Evolutionary conservation across 2,113 vertebrate species (phyloP), one percentile per base, ranked within the genome.

Genomic region (Bos javanicus): DNA sequence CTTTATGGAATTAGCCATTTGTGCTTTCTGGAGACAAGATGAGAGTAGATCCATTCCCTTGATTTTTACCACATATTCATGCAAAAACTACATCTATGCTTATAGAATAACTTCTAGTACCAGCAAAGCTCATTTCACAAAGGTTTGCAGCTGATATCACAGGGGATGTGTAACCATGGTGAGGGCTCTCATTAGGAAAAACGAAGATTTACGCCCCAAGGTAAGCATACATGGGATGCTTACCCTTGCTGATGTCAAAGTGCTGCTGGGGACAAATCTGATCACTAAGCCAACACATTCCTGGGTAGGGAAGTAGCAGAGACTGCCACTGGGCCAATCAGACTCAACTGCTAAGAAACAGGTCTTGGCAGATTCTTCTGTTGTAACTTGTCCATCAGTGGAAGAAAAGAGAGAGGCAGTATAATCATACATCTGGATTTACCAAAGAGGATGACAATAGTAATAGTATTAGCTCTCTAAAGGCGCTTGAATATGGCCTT

Each of bases 161-260:
- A 71, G 80, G 21, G 54, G 39, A 60, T 74, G 2, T 8, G 7
- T 33, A 62, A 43, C 1, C 30, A 54, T 4, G 23, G 91, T 43
- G 85, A 81, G 36, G n/a, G 9, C 50, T 87, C 4, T 50, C 30
- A 46, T 83, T 76, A 90, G n/a, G 15, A 30, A 81, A 94, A 92
- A 59, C 15, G 62, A 71, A 50, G n/a, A 94, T 91, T 88, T 95
- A 96, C 36, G 7, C 43, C 36, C 39, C 5, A 26, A 33, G 25
- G 76, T 7, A 87, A 86, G 59, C 43, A 87, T 7, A 87, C 13
- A 46, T 7, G 23, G 74, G 59, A 85, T 30, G 33, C 93, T 95
- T 90, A 78, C 21, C 46, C 80, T 93, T 95, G 54, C 81, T 94
- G 74, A 87, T 87, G 56, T 88, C 83, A 94, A 93, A 95, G 86